These are phyloP conservation scores for Tupaia tana DNA, from an alignment of 2,113 vertebrate species.

Conservation along the genomic window DNA sequence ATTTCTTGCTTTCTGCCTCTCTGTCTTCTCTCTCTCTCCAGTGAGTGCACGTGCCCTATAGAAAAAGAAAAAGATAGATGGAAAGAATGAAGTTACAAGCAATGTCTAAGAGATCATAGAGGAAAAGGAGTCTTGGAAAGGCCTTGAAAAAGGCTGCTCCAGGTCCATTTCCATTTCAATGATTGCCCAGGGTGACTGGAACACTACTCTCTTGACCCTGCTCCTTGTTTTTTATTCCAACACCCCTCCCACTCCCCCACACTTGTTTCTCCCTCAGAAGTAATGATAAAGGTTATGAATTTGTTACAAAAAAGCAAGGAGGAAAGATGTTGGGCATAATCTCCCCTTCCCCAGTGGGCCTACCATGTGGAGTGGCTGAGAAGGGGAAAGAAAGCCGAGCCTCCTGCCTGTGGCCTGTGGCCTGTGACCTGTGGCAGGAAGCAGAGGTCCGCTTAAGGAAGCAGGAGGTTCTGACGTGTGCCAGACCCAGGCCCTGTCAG, in stretches of 20 bases:
- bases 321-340: not conserved
- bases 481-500: not conserved
- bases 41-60: no score
- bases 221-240: slow-evolving; percentile 22
- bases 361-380: not conserved
- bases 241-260: not conserved
- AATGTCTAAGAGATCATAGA: not conserved
- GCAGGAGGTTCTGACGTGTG: not conserved
- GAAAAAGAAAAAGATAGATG: no score
- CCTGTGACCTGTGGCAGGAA: not conserved
- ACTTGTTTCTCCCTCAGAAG: slow-evolving; percentile 50
- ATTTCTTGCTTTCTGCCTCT: no score
- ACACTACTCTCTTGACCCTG: slow-evolving; percentile 62
- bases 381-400: not conserved
- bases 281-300: slow-evolving; percentile 35
- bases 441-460: not conserved
- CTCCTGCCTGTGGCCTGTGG: not conserved
- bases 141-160: slow-evolving; percentile 43
- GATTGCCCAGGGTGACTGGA: slow-evolving; percentile 47
- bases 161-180: slow-evolving; percentile 62
- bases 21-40: no score
- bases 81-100: slow-evolving; percentile 55
- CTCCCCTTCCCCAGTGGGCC: not conserved
- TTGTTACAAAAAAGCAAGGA: slow-evolving; percentile 46
- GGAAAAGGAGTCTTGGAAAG: slow-evolving; percentile 68